phyloP scores from a whole-genome alignment of 2,797 vertebrate genomes.

The Cyclura pinguis region DNA sequence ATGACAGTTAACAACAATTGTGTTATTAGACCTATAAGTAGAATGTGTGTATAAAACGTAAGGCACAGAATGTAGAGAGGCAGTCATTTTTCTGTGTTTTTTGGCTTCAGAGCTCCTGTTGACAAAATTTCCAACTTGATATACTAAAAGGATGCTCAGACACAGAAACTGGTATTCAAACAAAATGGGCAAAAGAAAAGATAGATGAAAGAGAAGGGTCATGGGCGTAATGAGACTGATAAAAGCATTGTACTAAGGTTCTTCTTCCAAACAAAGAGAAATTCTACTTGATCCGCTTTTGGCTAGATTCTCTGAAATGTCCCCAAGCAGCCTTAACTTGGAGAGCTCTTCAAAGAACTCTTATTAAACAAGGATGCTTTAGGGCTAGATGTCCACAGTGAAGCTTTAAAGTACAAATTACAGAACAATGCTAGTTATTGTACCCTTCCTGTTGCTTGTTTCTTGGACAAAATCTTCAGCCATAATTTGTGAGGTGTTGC shows the following conservation, averaged over 20 bases:
- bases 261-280: constrained; percentile 6
- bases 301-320: not conserved
- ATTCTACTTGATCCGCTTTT: not conserved
- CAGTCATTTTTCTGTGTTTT: not conserved
- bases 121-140: not conserved
- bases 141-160: not conserved
- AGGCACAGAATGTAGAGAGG: not conserved
- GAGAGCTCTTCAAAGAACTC: constrained; percentile 16
- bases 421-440: constrained; percentile 2
- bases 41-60: no score
- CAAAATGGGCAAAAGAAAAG: not conserved
- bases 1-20: no score
- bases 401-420: constrained; percentile 5
- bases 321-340: not conserved
- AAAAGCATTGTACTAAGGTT: not conserved
- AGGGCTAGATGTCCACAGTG: not conserved
- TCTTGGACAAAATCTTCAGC: not conserved
- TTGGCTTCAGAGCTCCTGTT: not conserved
- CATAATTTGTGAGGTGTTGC: not conserved
- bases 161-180: not conserved
- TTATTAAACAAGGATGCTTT: not conserved
- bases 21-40: not conserved
- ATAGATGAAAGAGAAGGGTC: not conserved
- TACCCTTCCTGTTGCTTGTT: not conserved
- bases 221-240: constrained; percentile 12